These are phyloP conservation scores for Apodemia duryi DNA, from an alignment of 2,888 invertebrate genomes.

Conservation along the genomic window DNA sequence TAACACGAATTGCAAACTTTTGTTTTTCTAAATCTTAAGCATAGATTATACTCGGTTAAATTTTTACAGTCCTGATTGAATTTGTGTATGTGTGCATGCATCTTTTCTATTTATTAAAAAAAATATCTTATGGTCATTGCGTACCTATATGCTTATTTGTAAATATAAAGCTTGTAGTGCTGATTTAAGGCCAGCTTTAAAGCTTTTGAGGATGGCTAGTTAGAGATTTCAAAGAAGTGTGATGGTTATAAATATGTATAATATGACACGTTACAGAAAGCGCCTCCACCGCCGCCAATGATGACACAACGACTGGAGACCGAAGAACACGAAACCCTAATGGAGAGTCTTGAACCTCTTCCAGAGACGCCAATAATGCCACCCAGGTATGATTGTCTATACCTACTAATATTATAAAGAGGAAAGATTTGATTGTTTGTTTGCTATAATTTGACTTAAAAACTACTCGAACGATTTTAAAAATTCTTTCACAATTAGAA, in stretches of 20 bases:
- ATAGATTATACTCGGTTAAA: too few relatives aligned
- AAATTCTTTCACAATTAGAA: too few relatives aligned
- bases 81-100: too few relatives aligned
- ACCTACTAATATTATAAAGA: too few relatives aligned
- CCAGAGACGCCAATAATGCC: slow-evolving; percentile 79
- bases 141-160: background rate
- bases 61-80: too few relatives aligned
- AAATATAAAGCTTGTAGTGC: background rate
- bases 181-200: background rate
- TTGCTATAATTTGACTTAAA: too few relatives aligned
- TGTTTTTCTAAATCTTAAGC: too few relatives aligned
- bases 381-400: slow-evolving; percentile 48
- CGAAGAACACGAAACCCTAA: slow-evolving; percentile 64
- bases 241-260: background rate
- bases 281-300: slow-evolving; percentile 73
- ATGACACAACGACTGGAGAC: slow-evolving; percentile 68
- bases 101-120: background rate
- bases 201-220: background rate
- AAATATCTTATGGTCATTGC: background rate
- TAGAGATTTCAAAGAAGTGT: background rate
- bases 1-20: too few relatives aligned
- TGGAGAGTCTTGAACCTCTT: slow-evolving; percentile 78
- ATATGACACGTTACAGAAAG: slow-evolving; percentile 45
- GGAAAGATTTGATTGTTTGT: too few relatives aligned
- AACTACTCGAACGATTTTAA: too few relatives aligned